phyloP scores from a whole-genome alignment of 30 jellyfish, hydroid and myxozoan genomes.

The Aurelia aurita complex sp. Pacific region DNA sequence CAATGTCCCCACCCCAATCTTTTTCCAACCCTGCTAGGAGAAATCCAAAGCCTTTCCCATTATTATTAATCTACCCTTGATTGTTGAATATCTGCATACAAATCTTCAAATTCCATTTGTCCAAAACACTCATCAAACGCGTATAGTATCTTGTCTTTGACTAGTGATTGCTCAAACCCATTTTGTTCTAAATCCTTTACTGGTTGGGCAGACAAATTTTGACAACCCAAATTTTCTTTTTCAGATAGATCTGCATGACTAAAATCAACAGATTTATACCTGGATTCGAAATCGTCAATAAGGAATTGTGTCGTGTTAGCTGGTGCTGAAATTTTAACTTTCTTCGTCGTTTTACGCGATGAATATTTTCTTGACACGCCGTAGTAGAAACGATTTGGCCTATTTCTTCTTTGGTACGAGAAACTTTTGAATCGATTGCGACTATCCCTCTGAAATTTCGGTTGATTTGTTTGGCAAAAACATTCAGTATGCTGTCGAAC shows the following conservation, averaged over 20 bases:
- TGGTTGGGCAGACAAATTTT: not conserved
- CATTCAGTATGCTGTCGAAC: too few species aligned
- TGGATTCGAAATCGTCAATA: slow-evolving; percentile 42
- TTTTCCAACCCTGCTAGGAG: too few species aligned
- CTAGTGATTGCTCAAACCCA: not conserved
- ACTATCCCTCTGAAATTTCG: too few species aligned
- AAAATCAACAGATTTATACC: slow-evolving; percentile 56
- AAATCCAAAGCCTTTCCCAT: too few species aligned
- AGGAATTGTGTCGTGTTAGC: slow-evolving; percentile 55
- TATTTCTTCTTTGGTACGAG: not conserved
- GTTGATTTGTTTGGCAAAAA: too few species aligned
- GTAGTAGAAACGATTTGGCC: not conserved
- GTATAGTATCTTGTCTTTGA: not conserved
- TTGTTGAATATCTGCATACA: not conserved
- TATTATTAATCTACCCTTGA: too few species aligned
- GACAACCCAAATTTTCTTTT: not conserved
- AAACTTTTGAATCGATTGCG: not conserved
- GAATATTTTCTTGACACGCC: too few species aligned
- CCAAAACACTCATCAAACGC: slow-evolving; percentile 25
- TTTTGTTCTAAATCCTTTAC: not conserved
- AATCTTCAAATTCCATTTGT: slow-evolving; percentile 2
- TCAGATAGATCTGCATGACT: not conserved
- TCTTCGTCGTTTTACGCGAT: not conserved
- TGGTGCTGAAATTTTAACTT: slow-evolving; percentile 43
- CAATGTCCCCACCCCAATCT: too few species aligned